Evolutionary conservation across 2,797 vertebrate genomes (phyloP).

Genomic region (Spinibarbus caldwelli): DNA sequence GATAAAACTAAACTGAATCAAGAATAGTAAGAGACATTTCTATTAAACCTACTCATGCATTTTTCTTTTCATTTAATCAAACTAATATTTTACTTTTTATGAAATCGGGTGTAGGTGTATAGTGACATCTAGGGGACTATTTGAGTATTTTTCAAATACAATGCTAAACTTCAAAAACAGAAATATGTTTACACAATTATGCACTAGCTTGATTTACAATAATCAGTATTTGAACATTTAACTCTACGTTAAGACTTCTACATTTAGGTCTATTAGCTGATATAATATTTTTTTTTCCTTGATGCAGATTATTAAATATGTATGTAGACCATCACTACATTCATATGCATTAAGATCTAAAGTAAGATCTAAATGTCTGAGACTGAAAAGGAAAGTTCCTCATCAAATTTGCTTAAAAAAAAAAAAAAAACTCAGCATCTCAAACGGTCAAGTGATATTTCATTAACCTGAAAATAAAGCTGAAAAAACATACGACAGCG

Average conservation of each 20-base stretch:
- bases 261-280: not conserved
- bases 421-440: not conserved
- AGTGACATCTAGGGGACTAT: constrained; percentile 21
- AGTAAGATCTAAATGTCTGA: not conserved
- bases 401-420: not conserved
- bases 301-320: not conserved
- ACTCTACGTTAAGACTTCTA: not conserved
- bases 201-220: not conserved
- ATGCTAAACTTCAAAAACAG: not conserved
- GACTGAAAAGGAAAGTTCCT: not conserved
- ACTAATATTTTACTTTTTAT: not conserved
- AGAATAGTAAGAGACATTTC: not conserved
- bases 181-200: not conserved
- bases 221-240: not conserved
- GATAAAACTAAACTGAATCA: not conserved
- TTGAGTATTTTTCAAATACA: not conserved
- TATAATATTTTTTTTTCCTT: not conserved
- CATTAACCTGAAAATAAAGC: not conserved
- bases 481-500: not conserved
- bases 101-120: not conserved
- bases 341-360: too few species aligned
- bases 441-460: not conserved
- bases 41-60: not conserved
- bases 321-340: not conserved
- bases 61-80: not conserved